Evolutionary conservation across 2,888 invertebrate genomes (phyloP).

Genomic region (Hirtodrosophila trivittata): DNA sequence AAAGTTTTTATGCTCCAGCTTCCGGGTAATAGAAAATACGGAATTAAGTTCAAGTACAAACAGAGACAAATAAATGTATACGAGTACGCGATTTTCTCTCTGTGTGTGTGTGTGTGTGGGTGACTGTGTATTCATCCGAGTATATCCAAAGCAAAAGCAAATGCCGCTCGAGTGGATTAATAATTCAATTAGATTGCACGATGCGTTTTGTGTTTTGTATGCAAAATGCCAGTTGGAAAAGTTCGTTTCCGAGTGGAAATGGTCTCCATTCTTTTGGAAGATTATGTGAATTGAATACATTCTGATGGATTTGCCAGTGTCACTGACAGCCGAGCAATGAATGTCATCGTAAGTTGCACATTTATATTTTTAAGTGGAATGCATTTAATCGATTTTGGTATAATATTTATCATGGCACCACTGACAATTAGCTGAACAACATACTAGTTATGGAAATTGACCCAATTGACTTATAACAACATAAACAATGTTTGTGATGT

Average conservation of each 20-base stretch:
- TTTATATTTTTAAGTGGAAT: too few relatives aligned
- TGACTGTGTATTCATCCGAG: slow-evolving; percentile 22
- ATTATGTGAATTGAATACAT: background rate
- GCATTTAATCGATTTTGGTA: too few relatives aligned
- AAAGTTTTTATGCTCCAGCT: slow-evolving; percentile 47
- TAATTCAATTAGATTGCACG: slow-evolving; percentile 73
- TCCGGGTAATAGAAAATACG: slow-evolving; percentile 53
- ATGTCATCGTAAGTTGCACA: too few relatives aligned
- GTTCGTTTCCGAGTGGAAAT: background rate
- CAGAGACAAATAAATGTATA: slow-evolving; percentile 17
- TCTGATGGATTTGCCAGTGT: background rate
- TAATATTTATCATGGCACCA: too few relatives aligned
- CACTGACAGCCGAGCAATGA: too few relatives aligned
- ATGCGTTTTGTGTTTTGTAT: slow-evolving; percentile 47
- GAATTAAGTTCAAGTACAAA: slow-evolving; percentile 43
- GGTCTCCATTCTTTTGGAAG: background rate
- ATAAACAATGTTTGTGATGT: slow-evolving; percentile 8
- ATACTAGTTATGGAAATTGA: slow-evolving; percentile 28
- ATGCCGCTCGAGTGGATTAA: slow-evolving; percentile 63
- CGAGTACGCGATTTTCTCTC: slow-evolving; percentile 3
- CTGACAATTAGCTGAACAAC: slow-evolving; percentile 32
- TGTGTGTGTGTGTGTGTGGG: slow-evolving; percentile 20
- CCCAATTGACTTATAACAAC: slow-evolving; percentile 29
- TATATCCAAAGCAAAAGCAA: slow-evolving; percentile 27
- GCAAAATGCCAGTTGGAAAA: slow-evolving; percentile 24